Percentiles rank a stretch among this genome's conserved stretches.
Conservation (phyloP, 1,140 invertebrate genomes). For the Ruditapes philippinarum region DNA sequence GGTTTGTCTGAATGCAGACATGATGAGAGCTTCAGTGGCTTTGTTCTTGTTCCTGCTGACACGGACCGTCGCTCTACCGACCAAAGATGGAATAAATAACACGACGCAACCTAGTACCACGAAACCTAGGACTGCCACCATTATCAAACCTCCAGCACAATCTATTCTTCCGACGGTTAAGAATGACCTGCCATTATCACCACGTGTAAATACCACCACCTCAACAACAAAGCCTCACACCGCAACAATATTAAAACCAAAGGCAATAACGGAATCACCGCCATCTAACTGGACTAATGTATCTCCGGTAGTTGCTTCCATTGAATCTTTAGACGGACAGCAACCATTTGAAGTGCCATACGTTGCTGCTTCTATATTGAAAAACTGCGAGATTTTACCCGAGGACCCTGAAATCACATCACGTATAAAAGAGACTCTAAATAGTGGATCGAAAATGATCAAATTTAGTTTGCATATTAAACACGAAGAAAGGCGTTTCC, state of each 20-base stretch:
- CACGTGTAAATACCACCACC: not conserved
- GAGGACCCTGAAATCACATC: not conserved
- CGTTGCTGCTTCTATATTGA: constrained; percentile 9
- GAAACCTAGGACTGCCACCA: not conserved
- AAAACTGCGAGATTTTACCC: constrained; percentile 14
- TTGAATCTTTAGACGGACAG: not conserved
- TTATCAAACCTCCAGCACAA: not conserved
- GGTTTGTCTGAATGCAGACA: not conserved
- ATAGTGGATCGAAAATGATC: constrained; percentile 22
- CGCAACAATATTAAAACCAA: not conserved
- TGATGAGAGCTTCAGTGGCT: not conserved
- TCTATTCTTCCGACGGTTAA: not conserved
- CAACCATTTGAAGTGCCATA: not conserved
- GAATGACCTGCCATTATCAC: not conserved
- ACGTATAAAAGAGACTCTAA: not conserved
- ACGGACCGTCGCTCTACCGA: not conserved
- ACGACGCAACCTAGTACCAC: not conserved
- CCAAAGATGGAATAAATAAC: not conserved
- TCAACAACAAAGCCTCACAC: not conserved
- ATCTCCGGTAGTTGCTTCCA: too few species aligned
- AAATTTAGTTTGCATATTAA: constrained; percentile 29
- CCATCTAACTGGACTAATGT: too few species aligned
- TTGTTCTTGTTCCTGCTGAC: not conserved
- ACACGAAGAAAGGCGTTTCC: not conserved
- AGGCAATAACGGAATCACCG: not conserved